Conservation (phyloP, 2,888 invertebrate species). For the Andricus curvator region DNA sequence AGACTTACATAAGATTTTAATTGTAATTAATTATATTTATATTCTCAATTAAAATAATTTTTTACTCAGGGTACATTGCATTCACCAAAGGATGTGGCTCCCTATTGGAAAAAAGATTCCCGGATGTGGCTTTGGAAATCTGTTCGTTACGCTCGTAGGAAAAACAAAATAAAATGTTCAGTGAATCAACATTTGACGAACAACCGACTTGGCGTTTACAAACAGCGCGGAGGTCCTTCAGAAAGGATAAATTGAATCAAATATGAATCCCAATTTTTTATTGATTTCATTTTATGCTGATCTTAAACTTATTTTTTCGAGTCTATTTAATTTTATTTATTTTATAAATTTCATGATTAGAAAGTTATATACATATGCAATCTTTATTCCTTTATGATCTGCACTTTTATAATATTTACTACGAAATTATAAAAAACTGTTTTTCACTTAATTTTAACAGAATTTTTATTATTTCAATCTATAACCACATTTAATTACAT, state of each 20-base stretch:
- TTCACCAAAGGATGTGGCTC: conserved; percentile 82
- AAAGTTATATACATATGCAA: background rate
- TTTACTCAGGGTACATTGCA: conserved; percentile 79
- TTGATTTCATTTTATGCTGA: background rate
- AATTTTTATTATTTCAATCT: conserved; percentile 3
- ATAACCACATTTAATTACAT: background rate
- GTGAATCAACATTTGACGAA: background rate
- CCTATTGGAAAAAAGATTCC: conserved; percentile 86
- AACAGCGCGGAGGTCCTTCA: background rate
- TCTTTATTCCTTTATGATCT: too few species aligned
- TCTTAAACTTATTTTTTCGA: background rate
- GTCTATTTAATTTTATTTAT: background rate
- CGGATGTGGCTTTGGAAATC: conserved; percentile 84
- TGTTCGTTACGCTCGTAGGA: conserved; percentile 62
- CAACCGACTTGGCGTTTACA: background rate
- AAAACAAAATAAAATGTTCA: conserved; percentile 51
- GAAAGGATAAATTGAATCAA: background rate
- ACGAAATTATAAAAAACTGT: background rate
- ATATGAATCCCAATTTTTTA: background rate
- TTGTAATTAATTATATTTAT: background rate
- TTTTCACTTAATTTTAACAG: background rate
- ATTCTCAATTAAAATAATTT: background rate
- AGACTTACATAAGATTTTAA: conserved; percentile 22
- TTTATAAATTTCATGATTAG: background rate
- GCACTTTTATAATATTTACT: background rate